Conservation (phyloP, 2,113 vertebrate genomes). For the Pristiophorus japonicus region DNA sequence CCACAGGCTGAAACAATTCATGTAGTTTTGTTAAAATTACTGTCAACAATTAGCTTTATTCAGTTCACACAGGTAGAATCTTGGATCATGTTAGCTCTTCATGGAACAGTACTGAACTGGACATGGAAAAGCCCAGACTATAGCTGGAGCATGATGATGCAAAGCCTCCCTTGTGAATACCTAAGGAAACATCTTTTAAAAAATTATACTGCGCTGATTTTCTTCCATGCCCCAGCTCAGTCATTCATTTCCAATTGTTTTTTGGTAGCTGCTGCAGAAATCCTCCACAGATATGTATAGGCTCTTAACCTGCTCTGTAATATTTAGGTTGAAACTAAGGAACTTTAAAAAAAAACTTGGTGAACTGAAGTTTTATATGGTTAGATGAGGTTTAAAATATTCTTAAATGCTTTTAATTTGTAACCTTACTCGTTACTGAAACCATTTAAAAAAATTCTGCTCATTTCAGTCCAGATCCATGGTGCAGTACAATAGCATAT, state of each 20-base stretch:
- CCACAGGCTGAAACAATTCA: neutral
- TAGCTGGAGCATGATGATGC: neutral
- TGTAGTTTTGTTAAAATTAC: neutral
- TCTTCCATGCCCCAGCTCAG: neutral
- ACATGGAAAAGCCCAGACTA: neutral
- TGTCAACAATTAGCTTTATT: neutral
- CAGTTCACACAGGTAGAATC: neutral
- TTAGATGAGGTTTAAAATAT: neutral
- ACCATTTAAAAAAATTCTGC: neutral
- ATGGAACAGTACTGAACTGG: neutral
- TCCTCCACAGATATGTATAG: neutral
- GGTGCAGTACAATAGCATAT: neutral
- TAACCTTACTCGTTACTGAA: neutral
- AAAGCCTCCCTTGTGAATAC: neutral
- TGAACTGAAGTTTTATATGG: neutral
- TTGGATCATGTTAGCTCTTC: neutral
- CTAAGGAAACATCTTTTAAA: neutral
- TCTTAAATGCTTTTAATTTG: neutral
- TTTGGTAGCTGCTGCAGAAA: neutral
- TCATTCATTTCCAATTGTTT: neutral
- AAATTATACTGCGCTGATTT: neutral
- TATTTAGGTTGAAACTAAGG: neutral
- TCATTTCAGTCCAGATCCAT: neutral
- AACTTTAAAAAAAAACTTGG: neutral
- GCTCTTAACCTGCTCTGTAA: neutral